These are phyloP conservation scores for Anguilla marmorata DNA, from an alignment of 2,797 vertebrate genomes.

Conservation along the genomic window DNA sequence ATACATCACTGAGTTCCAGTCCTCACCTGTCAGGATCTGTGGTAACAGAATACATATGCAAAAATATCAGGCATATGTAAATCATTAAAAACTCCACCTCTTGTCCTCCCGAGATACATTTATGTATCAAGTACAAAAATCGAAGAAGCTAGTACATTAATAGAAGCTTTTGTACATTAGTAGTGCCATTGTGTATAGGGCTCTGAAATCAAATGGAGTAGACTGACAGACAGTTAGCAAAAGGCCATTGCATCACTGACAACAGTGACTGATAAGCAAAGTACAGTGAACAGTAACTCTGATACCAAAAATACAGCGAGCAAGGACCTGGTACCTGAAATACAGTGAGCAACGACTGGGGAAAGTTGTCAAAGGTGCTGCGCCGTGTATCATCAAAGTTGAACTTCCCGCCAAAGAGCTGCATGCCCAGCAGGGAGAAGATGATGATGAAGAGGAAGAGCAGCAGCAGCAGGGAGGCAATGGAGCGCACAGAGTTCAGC, in stretches of 20 bases:
- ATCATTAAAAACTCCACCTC: neutral
- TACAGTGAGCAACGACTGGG: conserved; percentile 97
- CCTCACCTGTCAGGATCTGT: conserved; percentile 98
- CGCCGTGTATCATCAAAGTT: conserved; percentile 95
- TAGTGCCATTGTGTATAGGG: neutral
- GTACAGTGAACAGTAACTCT: neutral
- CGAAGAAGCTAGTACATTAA: neutral
- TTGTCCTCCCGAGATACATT: neutral
- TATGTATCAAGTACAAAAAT: neutral
- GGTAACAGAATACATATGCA: conserved; percentile 2
- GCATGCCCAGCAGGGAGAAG: conserved; percentile 98
- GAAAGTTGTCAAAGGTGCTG: conserved; percentile 98
- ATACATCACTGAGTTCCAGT: conserved; percentile 99
- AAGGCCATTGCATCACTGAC: neutral
- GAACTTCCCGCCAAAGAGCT: conserved; percentile 98
- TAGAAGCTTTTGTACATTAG: neutral
- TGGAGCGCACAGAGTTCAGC: conserved; percentile 96
- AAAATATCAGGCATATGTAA: neutral
- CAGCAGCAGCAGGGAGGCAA: conserved; percentile 92
- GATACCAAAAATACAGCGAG: neutral
- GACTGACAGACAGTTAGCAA: neutral
- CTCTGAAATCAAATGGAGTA: neutral
- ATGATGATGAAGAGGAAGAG: conserved; percentile 99
- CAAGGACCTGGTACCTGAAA: conserved; percentile 82
- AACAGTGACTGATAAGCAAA: neutral